These are phyloP conservation scores for Micromys minutus DNA, from an alignment of 2,113 vertebrate genomes.

Conservation along the genomic window DNA sequence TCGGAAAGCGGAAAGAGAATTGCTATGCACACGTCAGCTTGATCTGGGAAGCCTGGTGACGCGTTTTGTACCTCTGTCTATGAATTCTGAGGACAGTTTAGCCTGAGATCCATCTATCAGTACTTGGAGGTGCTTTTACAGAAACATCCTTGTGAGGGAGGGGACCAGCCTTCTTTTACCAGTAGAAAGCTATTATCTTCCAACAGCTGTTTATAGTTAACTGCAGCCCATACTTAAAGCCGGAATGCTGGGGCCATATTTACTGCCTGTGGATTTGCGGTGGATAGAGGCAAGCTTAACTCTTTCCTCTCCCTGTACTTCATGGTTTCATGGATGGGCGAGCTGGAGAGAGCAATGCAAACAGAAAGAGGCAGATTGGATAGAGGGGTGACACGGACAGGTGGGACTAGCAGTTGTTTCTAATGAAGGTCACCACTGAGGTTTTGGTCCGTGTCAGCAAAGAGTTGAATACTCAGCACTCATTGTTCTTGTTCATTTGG, in stretches of 20 bases:
- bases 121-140: constrained; percentile 68
- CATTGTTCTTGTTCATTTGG: neutral
- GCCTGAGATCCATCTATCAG: constrained; percentile 69
- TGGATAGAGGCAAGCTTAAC: constrained; percentile 78
- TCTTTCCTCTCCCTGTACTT: constrained; percentile 18
- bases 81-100: constrained; percentile 83
- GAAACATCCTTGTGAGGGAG: constrained; percentile 82
- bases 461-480: neutral
- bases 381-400: neutral
- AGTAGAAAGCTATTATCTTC: constrained; percentile 85
- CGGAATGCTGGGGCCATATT: constrained; percentile 82
- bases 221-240: constrained; percentile 83
- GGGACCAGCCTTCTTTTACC: constrained; percentile 79
- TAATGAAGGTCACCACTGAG: fast-evolving
- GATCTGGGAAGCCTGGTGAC: constrained; percentile 73
- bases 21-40: constrained; percentile 80
- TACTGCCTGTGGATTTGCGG: constrained; percentile 80
- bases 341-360: neutral
- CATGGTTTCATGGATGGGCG: neutral
- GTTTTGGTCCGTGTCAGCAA: fast-evolving
- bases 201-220: constrained; percentile 90
- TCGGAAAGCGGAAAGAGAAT: constrained; percentile 80
- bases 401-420: neutral
- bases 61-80: constrained; percentile 55
- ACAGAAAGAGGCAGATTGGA: neutral